Conservation (phyloP, 2,888 invertebrate genomes). For the Campoplex capitator region DNA sequence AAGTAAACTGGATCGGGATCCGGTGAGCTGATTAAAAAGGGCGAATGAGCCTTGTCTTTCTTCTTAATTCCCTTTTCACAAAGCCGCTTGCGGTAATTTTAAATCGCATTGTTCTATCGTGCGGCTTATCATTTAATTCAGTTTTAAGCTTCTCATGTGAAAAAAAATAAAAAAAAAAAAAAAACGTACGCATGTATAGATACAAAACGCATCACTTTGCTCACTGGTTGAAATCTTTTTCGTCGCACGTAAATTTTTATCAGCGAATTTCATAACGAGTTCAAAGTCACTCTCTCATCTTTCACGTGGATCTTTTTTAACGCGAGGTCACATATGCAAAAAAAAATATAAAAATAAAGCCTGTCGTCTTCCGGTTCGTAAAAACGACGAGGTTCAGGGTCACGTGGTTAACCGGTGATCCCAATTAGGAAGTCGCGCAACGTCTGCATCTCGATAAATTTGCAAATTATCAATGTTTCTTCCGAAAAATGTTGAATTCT, state of each 20-base stretch:
- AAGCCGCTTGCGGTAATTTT: neutral
- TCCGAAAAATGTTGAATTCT: neutral
- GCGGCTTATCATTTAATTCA: neutral
- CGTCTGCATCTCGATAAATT: neutral
- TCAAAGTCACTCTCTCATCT: conserved; percentile 12
- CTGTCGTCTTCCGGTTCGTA: neutral
- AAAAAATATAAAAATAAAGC: neutral
- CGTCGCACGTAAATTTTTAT: neutral
- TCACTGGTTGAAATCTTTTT: neutral
- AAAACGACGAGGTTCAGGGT: neutral
- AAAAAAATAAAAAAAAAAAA: neutral
- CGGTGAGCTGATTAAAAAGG: neutral
- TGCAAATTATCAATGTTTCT: neutral
- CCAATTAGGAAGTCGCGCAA: neutral
- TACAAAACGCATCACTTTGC: neutral
- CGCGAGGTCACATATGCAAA: neutral
- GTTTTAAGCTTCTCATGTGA: neutral
- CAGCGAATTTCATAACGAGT: neutral
- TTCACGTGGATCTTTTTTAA: neutral
- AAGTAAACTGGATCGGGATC: neutral
- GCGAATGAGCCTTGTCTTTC: neutral
- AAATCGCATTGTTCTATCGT: neutral
- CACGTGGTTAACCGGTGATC: neutral
- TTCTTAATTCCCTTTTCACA: neutral
- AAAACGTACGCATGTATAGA: neutral